Evolutionary conservation across 2,797 vertebrate genomes (phyloP).

Genomic region (Chanos chanos): DNA sequence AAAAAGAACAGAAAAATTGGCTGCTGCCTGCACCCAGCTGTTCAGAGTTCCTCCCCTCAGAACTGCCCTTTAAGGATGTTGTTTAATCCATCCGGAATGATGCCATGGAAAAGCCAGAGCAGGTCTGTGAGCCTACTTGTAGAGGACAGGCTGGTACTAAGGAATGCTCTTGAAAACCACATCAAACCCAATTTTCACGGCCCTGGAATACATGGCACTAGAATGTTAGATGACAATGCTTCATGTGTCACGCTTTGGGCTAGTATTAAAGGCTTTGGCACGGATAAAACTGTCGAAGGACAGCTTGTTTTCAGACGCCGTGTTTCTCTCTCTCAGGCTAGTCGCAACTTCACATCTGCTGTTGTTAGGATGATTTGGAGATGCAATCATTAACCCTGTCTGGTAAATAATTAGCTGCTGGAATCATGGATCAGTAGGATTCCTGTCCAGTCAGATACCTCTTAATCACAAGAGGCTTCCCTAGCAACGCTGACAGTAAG

Average conservation of each 20-base stretch:
- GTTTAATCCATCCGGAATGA: conserved; percentile 58
- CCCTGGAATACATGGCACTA: conserved; percentile 20
- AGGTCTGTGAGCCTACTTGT: conserved; percentile 50
- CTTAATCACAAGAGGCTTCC: conserved; percentile 31
- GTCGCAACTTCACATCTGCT: conserved; percentile 39
- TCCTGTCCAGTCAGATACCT: conserved; percentile 53
- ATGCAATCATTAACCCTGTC: conserved; percentile 62
- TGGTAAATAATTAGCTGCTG: conserved; percentile 64
- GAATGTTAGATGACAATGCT: conserved; percentile 26
- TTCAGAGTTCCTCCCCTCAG: conserved; percentile 42
- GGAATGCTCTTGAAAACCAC: conserved; percentile 34
- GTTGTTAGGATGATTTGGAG: conserved; percentile 46
- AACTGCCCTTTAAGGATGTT: conserved; percentile 57
- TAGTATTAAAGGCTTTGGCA: conserved; percentile 28
- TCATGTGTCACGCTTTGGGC: conserved; percentile 28
- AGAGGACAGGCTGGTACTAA: conserved; percentile 45
- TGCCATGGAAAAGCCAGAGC: conserved; percentile 61
- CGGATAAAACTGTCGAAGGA: conserved; percentile 14
- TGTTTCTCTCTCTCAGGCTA: conserved; percentile 19
- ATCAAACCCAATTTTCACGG: conserved; percentile 37
- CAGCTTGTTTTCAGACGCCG: conserved; percentile 12
- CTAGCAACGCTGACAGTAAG: conserved; percentile 25
- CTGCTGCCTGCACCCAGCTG: conserved; percentile 57
- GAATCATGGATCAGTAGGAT: conserved; percentile 55
- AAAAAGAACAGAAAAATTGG: conserved; percentile 35